These are phyloP conservation scores for Procavia capensis DNA, from an alignment of 2,113 vertebrate species.

Conservation along the genomic window DNA sequence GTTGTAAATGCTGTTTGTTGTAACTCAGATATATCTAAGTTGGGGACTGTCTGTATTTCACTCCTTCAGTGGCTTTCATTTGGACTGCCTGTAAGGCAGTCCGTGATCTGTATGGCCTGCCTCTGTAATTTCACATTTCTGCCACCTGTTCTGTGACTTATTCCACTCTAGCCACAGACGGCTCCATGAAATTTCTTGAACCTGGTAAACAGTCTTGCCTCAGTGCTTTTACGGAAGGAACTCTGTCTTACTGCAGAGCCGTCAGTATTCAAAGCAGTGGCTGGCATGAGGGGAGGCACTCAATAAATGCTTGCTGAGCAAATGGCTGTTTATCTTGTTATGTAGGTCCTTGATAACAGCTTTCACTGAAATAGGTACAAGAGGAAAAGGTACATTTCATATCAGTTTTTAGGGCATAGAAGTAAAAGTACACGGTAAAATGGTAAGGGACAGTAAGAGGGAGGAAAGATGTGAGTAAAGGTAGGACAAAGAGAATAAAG, in stretches of 20 bases:
- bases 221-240: neutral
- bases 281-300: neutral
- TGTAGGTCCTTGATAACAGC: neutral
- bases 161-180: neutral
- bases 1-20: neutral
- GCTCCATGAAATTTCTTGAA: neutral
- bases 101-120: neutral
- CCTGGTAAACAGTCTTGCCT: neutral
- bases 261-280: neutral
- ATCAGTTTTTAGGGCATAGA: neutral
- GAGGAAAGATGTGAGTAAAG: neutral
- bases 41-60: neutral
- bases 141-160: neutral
- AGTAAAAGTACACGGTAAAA: conserved; percentile 33
- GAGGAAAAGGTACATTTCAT: conserved; percentile 22
- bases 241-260: conserved; percentile 9
- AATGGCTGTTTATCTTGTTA: neutral
- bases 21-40: neutral
- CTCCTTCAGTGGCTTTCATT: neutral
- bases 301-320: neutral
- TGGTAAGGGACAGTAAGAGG: neutral
- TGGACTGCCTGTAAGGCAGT: neutral
- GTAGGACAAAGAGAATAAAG: neutral
- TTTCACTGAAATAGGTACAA: neutral
- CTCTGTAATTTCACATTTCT: neutral